Base-by-base conservation (phyloP, 2,888 invertebrate species). In the Limnephilus rhombicus region DNA sequence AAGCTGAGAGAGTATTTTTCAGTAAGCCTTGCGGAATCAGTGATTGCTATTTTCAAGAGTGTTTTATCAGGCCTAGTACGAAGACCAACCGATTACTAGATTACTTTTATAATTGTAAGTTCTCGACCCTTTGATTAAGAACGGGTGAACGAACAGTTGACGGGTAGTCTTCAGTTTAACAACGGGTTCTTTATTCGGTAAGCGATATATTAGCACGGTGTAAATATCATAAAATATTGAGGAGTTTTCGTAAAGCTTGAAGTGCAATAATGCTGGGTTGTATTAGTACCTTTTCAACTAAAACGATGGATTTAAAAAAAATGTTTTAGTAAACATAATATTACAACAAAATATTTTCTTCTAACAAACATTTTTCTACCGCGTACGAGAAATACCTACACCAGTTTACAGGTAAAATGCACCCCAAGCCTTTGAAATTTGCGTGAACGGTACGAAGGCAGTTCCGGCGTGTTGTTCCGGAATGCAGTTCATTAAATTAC, bases 1-100 rank as follows among this genome's bases (percentile, higher is more conserved):
- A 80, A 91, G 88, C 80, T 86, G 90, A 88, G 83, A 82, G 91
- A 91, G 91, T 89, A 86, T 91, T 93, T 93, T 92, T 89, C 91
- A 80, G 89, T 90, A 89, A 92, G 89, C 90, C 91, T 82, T 41
- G 41, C 68, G 86, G 83, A 88, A 81, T 85, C 91, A 91, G 92
- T 92, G 89, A 93, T 93, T 93, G 93, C 91, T 93, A 91, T 93
- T 93, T 89, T 92, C 89, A 93, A 92, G 87, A 82, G 68, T 31
- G 18, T 81, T 90, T 82, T 82, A 90, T 81, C 68, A 88, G 68
- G 41, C 34, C 34, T 80, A 34, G 85, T 88, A 12, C 88, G 34
- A 37, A 80, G 80, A 88, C 37, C 24, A 31, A 80, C 9, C 68
- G 68, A 68, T 86, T 41, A 86, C 68, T 68, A 68, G 24, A 68